phyloP scores from a whole-genome alignment of 2,888 invertebrate genomes.

The Slavum lentiscoides region DNA sequence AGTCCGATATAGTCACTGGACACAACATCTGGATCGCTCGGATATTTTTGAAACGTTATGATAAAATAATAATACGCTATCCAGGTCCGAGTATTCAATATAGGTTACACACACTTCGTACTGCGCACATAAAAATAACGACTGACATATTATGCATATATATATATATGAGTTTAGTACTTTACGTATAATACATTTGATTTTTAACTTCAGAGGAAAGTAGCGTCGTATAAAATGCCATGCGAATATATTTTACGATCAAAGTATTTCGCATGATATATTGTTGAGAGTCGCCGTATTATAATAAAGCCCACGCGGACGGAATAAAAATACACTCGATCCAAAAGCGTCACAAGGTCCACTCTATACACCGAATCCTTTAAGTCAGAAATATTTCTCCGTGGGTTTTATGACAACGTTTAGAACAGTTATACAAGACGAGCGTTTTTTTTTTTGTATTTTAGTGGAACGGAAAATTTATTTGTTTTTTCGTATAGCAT shows the following conservation, averaged over 20 bases:
- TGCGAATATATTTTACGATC: neutral
- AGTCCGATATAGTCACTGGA: too few species aligned
- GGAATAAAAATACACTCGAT: constrained; percentile 7
- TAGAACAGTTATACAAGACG: neutral
- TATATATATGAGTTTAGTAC: neutral
- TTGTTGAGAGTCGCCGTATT: neutral
- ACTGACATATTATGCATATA: neutral
- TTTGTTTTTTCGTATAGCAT: too few species aligned
- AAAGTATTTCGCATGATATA: constrained; percentile 15
- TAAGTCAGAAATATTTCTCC: neutral
- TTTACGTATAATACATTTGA: neutral
- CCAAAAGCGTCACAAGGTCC: neutral
- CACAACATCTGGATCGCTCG: too few species aligned
- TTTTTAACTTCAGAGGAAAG: neutral
- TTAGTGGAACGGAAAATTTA: too few species aligned
- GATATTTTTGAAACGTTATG: too few species aligned
- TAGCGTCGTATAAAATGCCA: neutral
- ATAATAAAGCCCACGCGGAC: neutral
- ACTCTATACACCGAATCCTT: neutral
- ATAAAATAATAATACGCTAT: too few species aligned
- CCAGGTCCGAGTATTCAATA: too few species aligned
- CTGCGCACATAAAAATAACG: too few species aligned
- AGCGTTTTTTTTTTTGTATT: too few species aligned
- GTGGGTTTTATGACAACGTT: neutral
- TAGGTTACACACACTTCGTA: too few species aligned